Evolutionary conservation across 2,888 invertebrate species (phyloP).

Genomic region (Limulus polyphemus): DNA sequence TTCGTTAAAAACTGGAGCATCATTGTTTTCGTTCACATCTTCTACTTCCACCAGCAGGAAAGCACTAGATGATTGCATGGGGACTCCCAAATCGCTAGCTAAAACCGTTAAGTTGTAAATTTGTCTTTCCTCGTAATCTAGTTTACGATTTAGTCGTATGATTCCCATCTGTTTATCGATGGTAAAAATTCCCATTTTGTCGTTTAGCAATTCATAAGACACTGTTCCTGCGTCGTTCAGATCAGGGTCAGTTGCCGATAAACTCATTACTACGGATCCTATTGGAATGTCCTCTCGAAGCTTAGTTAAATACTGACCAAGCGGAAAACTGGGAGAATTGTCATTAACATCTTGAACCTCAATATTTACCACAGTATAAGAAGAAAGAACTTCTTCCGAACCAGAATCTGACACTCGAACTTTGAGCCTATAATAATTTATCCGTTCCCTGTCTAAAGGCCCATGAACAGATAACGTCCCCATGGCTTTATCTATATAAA

Average conservation of each 20-base stretch:
- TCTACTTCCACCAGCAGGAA: constrained; percentile 62
- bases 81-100: constrained; percentile 66
- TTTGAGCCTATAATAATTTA: constrained; percentile 62
- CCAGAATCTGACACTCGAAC: constrained; percentile 59
- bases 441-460: constrained; percentile 69
- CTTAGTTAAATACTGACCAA: constrained; percentile 49
- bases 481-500: constrained; percentile 58
- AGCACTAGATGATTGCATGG: constrained; percentile 61
- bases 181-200: constrained; percentile 49
- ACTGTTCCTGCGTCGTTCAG: constrained; percentile 67
- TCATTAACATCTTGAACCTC: constrained; percentile 82
- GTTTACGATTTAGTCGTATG: constrained; percentile 57
- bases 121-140: constrained; percentile 82
- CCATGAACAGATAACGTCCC: constrained; percentile 65
- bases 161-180: constrained; percentile 77
- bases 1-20: constrained; percentile 67
- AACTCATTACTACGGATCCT: constrained; percentile 71
- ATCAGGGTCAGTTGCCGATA: constrained; percentile 74
- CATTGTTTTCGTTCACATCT: constrained; percentile 86
- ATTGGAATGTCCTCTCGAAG: constrained; percentile 80
- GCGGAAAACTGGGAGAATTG: constrained; percentile 67
- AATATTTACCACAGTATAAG: constrained; percentile 69
- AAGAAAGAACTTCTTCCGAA: constrained; percentile 50
- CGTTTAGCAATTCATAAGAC: constrained; percentile 51
- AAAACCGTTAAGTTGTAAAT: constrained; percentile 74